These are phyloP conservation scores for Mastigias papua DNA, from an alignment of 30 jellyfish, hydroid and myxozoan genomes.

Conservation along the genomic window DNA sequence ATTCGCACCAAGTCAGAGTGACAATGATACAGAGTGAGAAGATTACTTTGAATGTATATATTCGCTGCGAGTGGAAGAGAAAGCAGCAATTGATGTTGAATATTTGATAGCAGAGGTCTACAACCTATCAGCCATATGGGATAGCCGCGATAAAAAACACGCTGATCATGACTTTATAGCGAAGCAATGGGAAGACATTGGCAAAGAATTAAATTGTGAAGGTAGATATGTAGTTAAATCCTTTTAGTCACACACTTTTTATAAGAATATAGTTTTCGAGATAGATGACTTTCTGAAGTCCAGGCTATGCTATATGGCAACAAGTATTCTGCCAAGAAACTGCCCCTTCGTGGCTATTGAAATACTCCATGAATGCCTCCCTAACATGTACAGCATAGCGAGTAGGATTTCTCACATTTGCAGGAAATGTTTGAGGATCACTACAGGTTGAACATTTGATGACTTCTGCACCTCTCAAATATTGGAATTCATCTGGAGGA, in stretches of 20 bases:
- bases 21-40: not conserved
- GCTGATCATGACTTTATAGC: too few species aligned
- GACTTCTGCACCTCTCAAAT: not conserved
- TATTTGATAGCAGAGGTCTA: not conserved
- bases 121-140: not conserved
- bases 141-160: too few species aligned
- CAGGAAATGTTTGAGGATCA: too few species aligned
- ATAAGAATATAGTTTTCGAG: not conserved
- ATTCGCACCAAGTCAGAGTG: conserved; percentile 1
- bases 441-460: conserved; percentile 4
- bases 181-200: too few species aligned
- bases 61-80: not conserved
- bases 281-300: not conserved
- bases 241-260: too few species aligned
- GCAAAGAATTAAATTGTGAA: too few species aligned
- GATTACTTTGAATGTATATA: not conserved
- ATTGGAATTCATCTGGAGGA: too few species aligned
- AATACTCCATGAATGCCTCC: conserved; percentile 27
- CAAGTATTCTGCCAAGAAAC: too few species aligned
- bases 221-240: not conserved
- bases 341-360: too few species aligned
- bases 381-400: conserved; percentile 44
- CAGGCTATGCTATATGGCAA: not conserved
- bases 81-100: conserved; percentile 14
- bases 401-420: not conserved